Evolutionary conservation across 2,888 invertebrate genomes (phyloP).

Genomic region (Hirtodrosophila alboralis): DNA sequence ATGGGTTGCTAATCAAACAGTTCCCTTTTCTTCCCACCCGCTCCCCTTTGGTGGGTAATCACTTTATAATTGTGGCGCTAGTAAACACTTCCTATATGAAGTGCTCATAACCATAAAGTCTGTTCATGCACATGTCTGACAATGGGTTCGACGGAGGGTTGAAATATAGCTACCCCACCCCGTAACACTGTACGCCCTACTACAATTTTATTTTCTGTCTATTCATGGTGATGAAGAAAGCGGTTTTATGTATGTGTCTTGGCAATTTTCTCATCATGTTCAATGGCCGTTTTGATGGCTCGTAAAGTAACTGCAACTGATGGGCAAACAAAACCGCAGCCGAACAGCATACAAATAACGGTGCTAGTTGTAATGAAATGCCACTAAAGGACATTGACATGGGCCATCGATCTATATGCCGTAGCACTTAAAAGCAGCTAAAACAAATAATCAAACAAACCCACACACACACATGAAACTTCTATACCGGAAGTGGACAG

Average conservation of each 20-base stretch:
- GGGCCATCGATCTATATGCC: constrained; percentile 65
- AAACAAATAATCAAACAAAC: constrained; percentile 55
- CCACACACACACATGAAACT: constrained; percentile 33
- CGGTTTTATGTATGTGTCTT: constrained; percentile 55
- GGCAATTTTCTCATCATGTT: constrained; percentile 67
- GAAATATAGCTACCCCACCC: constrained; percentile 12
- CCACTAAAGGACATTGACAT: constrained; percentile 78
- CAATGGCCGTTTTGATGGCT: constrained; percentile 52
- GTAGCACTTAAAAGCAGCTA: constrained; percentile 60
- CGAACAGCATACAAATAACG: constrained; percentile 37
- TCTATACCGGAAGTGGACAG: constrained; percentile 76
- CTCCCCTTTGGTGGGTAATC: constrained; percentile 52
- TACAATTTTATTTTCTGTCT: constrained; percentile 54
- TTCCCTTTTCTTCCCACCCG: constrained; percentile 3
- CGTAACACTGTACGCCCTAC: constrained; percentile 11
- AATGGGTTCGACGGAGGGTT: constrained; percentile 41
- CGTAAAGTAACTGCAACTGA: constrained; percentile 60
- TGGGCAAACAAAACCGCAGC: constrained; percentile 58
- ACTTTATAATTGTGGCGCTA: constrained; percentile 70
- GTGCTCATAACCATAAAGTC: constrained; percentile 42
- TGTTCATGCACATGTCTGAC: constrained; percentile 36
- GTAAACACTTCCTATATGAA: constrained; percentile 53
- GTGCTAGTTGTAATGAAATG: constrained; percentile 73
- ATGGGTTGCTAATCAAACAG: constrained; percentile 48
- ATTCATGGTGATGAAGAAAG: constrained; percentile 52